Evolutionary conservation across 2,113 vertebrate species (phyloP).

Genomic region (Zapornia atra): DNA sequence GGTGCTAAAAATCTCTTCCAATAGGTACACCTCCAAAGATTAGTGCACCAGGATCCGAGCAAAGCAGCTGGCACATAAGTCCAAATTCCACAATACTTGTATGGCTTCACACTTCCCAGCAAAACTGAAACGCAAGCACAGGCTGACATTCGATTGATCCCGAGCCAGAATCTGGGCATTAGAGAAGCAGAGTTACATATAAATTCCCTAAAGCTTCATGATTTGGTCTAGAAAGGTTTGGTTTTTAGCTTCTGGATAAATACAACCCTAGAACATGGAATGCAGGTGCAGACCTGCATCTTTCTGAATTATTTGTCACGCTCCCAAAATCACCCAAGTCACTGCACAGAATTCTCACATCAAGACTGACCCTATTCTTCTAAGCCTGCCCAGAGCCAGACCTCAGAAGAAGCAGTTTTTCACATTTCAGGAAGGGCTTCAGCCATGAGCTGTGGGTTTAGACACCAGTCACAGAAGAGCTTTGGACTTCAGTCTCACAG

Average conservation of each 20-base stretch:
- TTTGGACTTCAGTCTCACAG: background rate
- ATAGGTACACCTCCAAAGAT: background rate
- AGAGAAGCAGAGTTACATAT: background rate
- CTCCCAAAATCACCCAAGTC: background rate
- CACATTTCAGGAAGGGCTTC: background rate
- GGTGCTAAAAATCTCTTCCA: background rate
- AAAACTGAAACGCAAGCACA: background rate
- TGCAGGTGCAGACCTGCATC: background rate
- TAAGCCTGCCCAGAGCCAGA: background rate
- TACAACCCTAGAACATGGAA: background rate
- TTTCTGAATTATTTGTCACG: background rate
- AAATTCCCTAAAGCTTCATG: background rate
- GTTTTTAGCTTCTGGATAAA: background rate
- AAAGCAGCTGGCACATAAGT: background rate
- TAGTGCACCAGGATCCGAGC: accelerated
- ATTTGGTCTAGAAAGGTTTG: background rate
- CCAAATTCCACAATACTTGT: background rate
- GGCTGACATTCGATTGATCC: background rate
- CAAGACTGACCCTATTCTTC: background rate
- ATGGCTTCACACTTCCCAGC: background rate
- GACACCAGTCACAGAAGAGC: background rate
- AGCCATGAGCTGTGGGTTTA: background rate
- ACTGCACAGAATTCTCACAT: background rate
- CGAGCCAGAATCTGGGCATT: background rate
- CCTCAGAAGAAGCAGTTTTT: background rate